Evolutionary conservation across 2,888 invertebrate genomes (phyloP).

Genomic region (Eucriotettix oculatus): DNA sequence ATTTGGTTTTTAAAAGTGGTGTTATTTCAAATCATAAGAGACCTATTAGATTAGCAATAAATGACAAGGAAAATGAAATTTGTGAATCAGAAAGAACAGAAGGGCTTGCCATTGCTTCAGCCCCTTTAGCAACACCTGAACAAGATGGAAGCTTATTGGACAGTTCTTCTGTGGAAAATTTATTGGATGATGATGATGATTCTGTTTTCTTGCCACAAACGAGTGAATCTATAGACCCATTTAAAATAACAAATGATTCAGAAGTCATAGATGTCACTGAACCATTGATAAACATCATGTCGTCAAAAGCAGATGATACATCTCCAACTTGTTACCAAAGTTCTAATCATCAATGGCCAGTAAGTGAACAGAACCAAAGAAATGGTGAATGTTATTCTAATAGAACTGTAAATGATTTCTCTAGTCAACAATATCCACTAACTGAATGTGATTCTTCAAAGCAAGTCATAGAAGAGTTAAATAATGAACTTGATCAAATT

Average conservation of each 20-base stretch:
- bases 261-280: background rate
- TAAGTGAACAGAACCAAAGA: background rate
- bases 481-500: too few relatives aligned
- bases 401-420: background rate
- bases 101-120: slow-evolving; percentile 16
- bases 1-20: too few relatives aligned
- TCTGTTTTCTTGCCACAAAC: slow-evolving; percentile 7
- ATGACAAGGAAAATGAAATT: background rate
- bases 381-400: background rate
- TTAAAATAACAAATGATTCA: background rate
- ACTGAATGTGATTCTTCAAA: background rate
- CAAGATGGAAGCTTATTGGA: slow-evolving; percentile 41
- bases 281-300: background rate
- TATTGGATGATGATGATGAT: slow-evolving; percentile 18
- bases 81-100: background rate
- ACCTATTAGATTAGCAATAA: slow-evolving; percentile 2
- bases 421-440: slow-evolving; percentile 1
- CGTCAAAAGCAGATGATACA: background rate
- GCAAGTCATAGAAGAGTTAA: background rate
- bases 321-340: slow-evolving; percentile 1
- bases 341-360: slow-evolving; percentile 1
- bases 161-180: slow-evolving; percentile 32
- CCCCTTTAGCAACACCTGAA: slow-evolving; percentile 43
- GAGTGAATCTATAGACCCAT: background rate
- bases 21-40: background rate